Evolutionary conservation across 2,797 vertebrate species (phyloP).

Genomic region (Sciurus vulgaris): DNA sequence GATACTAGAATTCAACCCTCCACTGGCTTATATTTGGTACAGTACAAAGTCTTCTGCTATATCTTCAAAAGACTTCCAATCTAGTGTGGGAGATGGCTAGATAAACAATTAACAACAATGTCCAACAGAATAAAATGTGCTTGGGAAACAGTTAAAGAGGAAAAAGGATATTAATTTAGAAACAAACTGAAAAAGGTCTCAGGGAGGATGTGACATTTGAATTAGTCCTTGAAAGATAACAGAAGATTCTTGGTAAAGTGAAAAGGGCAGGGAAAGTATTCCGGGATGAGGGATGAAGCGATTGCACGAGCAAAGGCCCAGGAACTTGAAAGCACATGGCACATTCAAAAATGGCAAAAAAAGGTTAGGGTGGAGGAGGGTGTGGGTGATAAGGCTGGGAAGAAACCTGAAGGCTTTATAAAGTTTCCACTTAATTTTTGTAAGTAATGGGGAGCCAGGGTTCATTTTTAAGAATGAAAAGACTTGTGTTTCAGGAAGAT

Average conservation of each 20-base stretch:
- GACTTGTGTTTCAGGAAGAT: constrained; percentile 44
- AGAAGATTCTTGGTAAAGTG: background rate
- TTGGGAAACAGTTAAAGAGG: background rate
- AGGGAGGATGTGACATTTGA: constrained; percentile 60
- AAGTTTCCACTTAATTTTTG: constrained; percentile 34
- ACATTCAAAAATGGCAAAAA: background rate
- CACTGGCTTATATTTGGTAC: background rate
- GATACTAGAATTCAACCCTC: constrained; percentile 33
- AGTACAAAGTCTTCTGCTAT: constrained; percentile 48
- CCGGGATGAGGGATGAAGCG: constrained; percentile 25
- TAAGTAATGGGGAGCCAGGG: background rate
- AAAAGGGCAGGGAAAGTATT: background rate
- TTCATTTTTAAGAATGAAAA: constrained; percentile 30
- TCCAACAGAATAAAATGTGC: constrained; percentile 14
- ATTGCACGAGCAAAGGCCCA: background rate
- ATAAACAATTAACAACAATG: constrained; percentile 44
- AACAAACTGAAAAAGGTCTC: background rate
- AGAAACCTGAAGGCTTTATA: background rate
- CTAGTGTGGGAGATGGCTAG: background rate
- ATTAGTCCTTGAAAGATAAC: constrained; percentile 56
- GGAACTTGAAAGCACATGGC: background rate
- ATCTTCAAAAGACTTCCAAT: constrained; percentile 38
- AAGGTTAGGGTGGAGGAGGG: background rate
- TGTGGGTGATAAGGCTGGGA: background rate
- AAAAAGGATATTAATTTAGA: no score